A percentile compares a stretch with the other conserved stretches of the same genome.
These are phyloP conservation scores for Carcina quercana DNA, from an alignment of 2,888 invertebrate genomes.

Conservation along the genomic window DNA sequence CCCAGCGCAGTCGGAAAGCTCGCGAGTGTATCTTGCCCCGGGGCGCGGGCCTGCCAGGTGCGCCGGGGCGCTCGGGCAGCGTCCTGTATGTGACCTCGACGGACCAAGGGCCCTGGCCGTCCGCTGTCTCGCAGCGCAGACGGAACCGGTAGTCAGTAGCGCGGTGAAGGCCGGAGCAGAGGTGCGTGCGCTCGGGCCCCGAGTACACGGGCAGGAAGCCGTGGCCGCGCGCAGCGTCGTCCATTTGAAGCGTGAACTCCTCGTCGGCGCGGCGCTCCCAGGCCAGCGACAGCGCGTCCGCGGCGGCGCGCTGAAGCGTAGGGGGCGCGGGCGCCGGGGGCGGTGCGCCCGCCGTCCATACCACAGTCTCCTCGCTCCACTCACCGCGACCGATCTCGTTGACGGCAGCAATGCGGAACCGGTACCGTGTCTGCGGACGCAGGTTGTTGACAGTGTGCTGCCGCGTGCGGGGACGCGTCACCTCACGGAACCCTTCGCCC, in stretches of 20 bases:
- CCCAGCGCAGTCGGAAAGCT: conserved; percentile 88
- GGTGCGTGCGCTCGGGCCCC: conserved; percentile 81
- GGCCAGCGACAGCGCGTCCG: conserved; percentile 78
- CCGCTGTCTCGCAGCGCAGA: conserved; percentile 86
- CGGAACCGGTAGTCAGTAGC: conserved; percentile 89
- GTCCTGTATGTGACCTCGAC: conserved; percentile 86
- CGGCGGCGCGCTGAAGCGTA: conserved; percentile 75
- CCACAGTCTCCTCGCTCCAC: conserved; percentile 80
- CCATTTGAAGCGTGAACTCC: conserved; percentile 89
- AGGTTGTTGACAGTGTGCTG: conserved; percentile 85
- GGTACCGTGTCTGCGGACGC: conserved; percentile 85
- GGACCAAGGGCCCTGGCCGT: conserved; percentile 89
- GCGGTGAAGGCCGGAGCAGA: conserved; percentile 79
- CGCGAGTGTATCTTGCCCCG: conserved; percentile 89
- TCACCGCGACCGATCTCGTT: conserved; percentile 86
- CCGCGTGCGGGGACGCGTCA: conserved; percentile 81
- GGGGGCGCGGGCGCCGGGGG: conserved; percentile 88
- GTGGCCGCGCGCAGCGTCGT: conserved; percentile 79
- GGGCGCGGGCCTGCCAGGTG: conserved; percentile 84
- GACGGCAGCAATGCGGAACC: conserved; percentile 87
- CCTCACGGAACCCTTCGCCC: conserved; percentile 82
- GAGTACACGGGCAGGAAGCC: conserved; percentile 87
- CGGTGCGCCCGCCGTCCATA: conserved; percentile 85
- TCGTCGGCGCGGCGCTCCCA: conserved; percentile 89
- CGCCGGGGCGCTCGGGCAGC: conserved; percentile 83